phyloP scores from a whole-genome alignment of 2,113 vertebrate species.

The Oncorhynchus clarkii region DNA sequence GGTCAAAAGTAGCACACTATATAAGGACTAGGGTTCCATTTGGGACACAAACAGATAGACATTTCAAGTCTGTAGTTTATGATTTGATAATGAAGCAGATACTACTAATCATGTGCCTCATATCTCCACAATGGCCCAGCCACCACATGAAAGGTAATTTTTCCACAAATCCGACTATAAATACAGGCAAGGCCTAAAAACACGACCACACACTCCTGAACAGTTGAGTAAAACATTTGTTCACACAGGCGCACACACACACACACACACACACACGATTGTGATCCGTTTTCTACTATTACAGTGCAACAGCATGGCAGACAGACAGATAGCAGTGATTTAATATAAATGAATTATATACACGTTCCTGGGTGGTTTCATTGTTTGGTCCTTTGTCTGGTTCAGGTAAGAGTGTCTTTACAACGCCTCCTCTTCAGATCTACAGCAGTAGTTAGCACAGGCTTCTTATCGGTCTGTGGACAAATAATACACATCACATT shows the following conservation, averaged over 20 bases:
- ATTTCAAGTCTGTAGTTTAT: constrained; percentile 60
- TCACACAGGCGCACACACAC: constrained; percentile 61
- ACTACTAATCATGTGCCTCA: constrained; percentile 30
- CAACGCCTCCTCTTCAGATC: constrained; percentile 55
- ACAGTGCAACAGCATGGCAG: constrained; percentile 74
- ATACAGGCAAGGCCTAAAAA: constrained; percentile 67
- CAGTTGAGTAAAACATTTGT: constrained; percentile 29
- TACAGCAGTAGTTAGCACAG: constrained; percentile 64
- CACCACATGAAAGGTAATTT: constrained; percentile 65
- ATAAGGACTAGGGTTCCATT: neutral
- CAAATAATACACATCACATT: neutral
- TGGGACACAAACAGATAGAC: constrained; percentile 6
- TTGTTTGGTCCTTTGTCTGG: constrained; percentile 67
- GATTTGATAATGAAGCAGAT: constrained; percentile 54
- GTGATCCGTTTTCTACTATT: constrained; percentile 60
- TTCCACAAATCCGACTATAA: constrained; percentile 69
- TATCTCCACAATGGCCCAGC: constrained; percentile 72
- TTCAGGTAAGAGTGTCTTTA: constrained; percentile 63
- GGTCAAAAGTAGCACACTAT: too few species aligned
- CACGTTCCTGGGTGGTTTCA: constrained; percentile 63
- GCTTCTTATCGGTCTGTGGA: constrained; percentile 44
- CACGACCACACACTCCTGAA: constrained; percentile 48
- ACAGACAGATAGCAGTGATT: constrained; percentile 74
- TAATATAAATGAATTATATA: constrained; percentile 57
- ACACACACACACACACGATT: constrained; percentile 29